A percentile compares a stretch with the other conserved stretches of the same genome.
Evolutionary conservation across 2,797 vertebrate genomes (phyloP).

Genomic region (Nyctibius grandis): DNA sequence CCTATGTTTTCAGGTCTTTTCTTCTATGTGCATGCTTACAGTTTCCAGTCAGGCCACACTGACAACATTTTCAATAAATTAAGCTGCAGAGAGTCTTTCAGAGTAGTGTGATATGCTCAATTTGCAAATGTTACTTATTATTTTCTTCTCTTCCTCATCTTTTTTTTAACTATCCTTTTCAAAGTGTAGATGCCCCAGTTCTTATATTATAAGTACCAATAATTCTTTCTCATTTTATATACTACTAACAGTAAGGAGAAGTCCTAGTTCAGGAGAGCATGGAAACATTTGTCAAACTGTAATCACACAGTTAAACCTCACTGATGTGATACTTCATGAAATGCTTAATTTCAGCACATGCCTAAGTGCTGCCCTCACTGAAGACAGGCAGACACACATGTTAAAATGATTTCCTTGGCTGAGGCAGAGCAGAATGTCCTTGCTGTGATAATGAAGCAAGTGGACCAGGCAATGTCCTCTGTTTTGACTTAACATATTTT

Average conservation of each 20-base stretch:
- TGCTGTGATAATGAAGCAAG: neutral
- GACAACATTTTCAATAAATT: neutral
- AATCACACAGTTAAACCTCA: neutral
- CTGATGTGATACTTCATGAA: neutral
- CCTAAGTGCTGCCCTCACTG: neutral
- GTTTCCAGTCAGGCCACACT: neutral
- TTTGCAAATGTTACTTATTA: neutral
- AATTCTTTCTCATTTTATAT: neutral
- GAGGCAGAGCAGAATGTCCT: neutral
- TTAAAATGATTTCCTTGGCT: neutral
- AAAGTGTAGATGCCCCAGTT: neutral
- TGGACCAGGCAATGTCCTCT: neutral
- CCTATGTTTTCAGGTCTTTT: neutral
- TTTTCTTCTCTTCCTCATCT: neutral
- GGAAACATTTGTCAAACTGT: neutral
- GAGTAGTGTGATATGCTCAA: neutral
- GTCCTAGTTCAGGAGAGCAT: neutral
- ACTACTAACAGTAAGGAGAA: neutral
- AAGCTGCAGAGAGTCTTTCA: neutral
- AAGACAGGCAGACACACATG: neutral
- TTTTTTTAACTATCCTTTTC: neutral
- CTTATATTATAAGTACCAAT: neutral
- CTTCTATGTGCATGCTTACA: neutral
- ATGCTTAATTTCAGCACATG: neutral
- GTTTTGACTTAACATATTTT: neutral